Conservation (phyloP, 1,140 invertebrate species). For the Lepidurus apus region DNA sequence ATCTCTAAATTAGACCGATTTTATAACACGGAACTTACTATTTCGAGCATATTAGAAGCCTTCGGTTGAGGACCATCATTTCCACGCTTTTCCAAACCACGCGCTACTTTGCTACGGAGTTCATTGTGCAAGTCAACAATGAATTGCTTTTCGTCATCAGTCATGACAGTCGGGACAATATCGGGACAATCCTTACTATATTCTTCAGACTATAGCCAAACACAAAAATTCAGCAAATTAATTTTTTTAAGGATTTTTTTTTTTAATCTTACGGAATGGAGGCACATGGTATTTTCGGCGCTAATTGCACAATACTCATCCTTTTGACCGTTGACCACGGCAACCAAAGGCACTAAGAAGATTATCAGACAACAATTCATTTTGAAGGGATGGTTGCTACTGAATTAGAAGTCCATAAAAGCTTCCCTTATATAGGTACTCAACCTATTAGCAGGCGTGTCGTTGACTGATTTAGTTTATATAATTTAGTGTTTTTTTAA, state of each 20-base stretch:
- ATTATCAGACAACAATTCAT: background rate
- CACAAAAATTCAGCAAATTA: background rate
- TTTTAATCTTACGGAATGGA: background rate
- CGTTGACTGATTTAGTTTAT: too few species aligned
- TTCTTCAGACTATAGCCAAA: conserved; percentile 10
- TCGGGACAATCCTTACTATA: conserved; percentile 23
- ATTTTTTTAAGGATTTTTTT: background rate
- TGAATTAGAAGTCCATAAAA: background rate
- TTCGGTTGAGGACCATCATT: conserved; percentile 32
- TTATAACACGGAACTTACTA: conserved; percentile 22
- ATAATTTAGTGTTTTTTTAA: too few species aligned
- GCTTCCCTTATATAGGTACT: background rate
- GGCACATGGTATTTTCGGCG: conserved; percentile 27
- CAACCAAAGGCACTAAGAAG: background rate
- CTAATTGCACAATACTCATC: conserved; percentile 27
- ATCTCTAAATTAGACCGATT: background rate
- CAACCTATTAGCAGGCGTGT: too few species aligned
- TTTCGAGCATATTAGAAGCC: conserved; percentile 32
- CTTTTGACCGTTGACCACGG: background rate
- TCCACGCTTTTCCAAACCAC: conserved; percentile 29
- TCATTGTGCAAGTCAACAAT: conserved; percentile 34
- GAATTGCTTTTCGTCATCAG: conserved; percentile 3
- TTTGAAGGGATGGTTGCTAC: background rate
- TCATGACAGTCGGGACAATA: conserved; percentile 1
- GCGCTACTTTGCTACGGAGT: conserved; percentile 30